phyloP scores from a whole-genome alignment of 2,113 vertebrate species.

The Muscicapa adusta region DNA sequence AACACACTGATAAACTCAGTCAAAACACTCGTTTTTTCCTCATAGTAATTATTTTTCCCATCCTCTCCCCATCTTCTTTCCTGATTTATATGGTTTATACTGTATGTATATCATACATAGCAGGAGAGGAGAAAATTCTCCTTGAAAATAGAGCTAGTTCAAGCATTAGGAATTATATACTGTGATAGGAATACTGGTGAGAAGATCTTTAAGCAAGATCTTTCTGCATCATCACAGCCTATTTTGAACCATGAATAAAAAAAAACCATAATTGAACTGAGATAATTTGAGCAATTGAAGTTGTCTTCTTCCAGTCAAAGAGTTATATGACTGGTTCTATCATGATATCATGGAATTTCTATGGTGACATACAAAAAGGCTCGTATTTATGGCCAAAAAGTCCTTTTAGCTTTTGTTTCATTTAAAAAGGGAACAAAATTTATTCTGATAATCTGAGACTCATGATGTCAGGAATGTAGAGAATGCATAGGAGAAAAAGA shows the following conservation, averaged over 20 bases:
- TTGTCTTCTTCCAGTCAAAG: background rate
- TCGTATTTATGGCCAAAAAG: background rate
- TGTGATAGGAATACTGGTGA: background rate
- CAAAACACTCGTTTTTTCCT: background rate
- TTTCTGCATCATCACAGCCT: background rate
- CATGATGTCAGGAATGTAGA: background rate
- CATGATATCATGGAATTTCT: background rate
- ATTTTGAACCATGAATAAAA: background rate
- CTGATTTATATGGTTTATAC: background rate
- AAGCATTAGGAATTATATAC: background rate
- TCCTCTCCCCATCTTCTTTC: background rate
- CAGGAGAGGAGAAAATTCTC: fast-evolving
- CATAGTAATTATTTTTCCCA: background rate
- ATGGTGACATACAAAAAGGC: background rate
- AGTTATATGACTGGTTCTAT: background rate
- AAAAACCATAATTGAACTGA: background rate
- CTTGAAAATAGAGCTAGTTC: background rate
- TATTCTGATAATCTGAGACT: background rate
- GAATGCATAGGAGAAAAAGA: background rate
- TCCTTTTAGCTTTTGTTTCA: background rate
- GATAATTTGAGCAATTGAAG: background rate
- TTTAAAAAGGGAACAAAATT: background rate
- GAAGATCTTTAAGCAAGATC: background rate
- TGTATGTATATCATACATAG: background rate
- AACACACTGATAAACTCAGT: background rate